Evolutionary conservation across 2,797 vertebrate genomes (phyloP).

Genomic region (Amphiprion clarkii): DNA sequence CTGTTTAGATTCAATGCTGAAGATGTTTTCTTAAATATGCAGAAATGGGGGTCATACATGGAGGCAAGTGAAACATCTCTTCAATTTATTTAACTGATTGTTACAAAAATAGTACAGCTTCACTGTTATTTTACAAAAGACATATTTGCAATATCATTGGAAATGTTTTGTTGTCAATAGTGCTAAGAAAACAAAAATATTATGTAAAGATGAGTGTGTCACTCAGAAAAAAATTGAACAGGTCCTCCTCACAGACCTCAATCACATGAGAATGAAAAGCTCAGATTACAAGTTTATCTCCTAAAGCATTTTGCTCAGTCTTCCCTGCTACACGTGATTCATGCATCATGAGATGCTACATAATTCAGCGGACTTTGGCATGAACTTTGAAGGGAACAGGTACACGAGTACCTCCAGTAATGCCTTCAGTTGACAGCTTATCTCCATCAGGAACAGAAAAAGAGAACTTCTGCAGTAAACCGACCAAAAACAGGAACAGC

Average conservation of each 20-base stretch:
- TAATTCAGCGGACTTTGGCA: slow-evolving; percentile 68
- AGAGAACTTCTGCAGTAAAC: slow-evolving; percentile 87
- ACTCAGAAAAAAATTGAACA: neutral
- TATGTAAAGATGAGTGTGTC: neutral
- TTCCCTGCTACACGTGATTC: neutral
- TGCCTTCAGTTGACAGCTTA: slow-evolving; percentile 65
- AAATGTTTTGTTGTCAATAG: no score
- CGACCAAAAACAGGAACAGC: slow-evolving; percentile 81
- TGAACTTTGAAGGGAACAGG: slow-evolving; percentile 82
- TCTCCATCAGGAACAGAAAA: slow-evolving; percentile 76
- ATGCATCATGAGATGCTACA: neutral
- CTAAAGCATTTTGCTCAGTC: neutral
- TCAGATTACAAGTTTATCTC: neutral
- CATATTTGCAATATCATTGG: no score
- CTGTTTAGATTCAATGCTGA: slow-evolving; percentile 82
- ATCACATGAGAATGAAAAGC: neutral
- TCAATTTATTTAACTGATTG: no score
- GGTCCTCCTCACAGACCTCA: neutral
- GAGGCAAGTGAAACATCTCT: slow-evolving; percentile 72
- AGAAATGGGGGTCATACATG: slow-evolving; percentile 80
- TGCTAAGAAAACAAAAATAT: neutral
- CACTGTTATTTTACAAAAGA: no score
- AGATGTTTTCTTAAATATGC: slow-evolving; percentile 85
- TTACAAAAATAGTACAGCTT: no score
- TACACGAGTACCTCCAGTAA: slow-evolving; percentile 73